Evolutionary conservation across 2,113 vertebrate species (phyloP).

Genomic region (Cyprinodon brontotheroides): DNA sequence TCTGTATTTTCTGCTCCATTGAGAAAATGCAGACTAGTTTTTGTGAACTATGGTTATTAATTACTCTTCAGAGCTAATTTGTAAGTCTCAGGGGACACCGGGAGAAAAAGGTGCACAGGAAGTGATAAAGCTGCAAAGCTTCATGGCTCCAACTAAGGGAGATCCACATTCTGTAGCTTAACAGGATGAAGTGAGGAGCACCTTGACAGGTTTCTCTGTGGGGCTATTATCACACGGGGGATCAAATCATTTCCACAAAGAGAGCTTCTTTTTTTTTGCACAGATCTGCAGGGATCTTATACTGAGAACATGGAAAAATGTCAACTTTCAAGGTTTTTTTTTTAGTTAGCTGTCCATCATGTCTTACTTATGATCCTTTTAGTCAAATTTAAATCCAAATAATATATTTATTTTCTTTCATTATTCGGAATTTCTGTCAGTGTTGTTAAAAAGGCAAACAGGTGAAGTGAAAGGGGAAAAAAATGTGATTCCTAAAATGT

Average conservation of each 20-base stretch:
- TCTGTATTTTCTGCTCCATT: constrained; percentile 61
- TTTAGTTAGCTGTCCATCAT: constrained; percentile 13
- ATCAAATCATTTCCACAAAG: constrained; percentile 75
- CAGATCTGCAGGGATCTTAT: constrained; percentile 51
- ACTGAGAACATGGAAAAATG: constrained; percentile 22
- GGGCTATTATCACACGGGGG: constrained; percentile 67
- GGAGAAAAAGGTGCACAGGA: constrained; percentile 42
- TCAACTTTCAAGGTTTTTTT: constrained; percentile 24
- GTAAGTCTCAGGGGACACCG: constrained; percentile 56
- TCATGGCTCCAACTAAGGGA: constrained; percentile 63
- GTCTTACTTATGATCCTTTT: constrained; percentile 36
- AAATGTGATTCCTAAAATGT: no score
- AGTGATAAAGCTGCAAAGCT: constrained; percentile 54
- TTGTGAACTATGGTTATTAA: constrained; percentile 70
- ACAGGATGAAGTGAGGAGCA: constrained; percentile 73
- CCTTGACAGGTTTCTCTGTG: constrained; percentile 74
- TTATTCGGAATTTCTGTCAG: no score
- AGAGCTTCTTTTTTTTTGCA: constrained; percentile 45
- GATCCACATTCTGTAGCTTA: constrained; percentile 53
- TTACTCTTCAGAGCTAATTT: constrained; percentile 67
- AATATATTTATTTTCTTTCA: neutral
- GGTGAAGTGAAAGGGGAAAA: no score
- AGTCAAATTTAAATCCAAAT: neutral
- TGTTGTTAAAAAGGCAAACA: neutral
- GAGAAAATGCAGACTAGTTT: constrained; percentile 61